Base-by-base conservation (phyloP, 2,888 invertebrate genomes). In the Neelides folsomi region DNA sequence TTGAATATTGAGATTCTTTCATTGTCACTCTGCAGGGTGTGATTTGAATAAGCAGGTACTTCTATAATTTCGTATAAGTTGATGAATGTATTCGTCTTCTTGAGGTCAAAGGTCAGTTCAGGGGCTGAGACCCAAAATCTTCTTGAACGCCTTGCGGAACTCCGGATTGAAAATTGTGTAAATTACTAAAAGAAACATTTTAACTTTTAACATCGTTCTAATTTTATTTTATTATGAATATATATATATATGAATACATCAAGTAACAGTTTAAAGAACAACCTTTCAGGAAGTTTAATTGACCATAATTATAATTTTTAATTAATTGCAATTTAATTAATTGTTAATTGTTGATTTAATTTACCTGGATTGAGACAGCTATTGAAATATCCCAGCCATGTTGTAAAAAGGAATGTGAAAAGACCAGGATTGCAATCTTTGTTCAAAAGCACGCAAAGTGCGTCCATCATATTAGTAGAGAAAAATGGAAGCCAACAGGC, bases 401-500 rank as follows among this genome's bases (percentile, higher is more conserved):
- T 93, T 61, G 93, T 92, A 60, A 93, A 76, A 68, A 94, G 85
- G 73, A 97, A 97, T 47, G 84, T 85, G 18, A 86, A 83, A 63
- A 93, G 79, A 19, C 90, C 83, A 0, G 90, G 86, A 59, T 83
- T 81, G 70, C 86, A 88, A 59, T 81, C 77, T 64, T 79, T 76
- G 47, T 79, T 78, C 65, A 86, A 74, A 72, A 92, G 89, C 66
- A 85, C 85, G 76, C 95, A 95, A 71, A 97, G 81, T 9, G 95
- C 98, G 69, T 93, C 94, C 75, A 94, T 80, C 62, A 95, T 90
- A 73, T 93, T 94, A 75, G 94, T 92, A 1, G 92, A 89, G 79
- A 98, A 98, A 77, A 98, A 98, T 37, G 98, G 98, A 57, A 93
- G 86, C 97, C 97, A 98, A 73, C 97, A 98, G 68, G 94, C 81